phyloP scores from a whole-genome alignment of 2,797 vertebrate genomes.

The Taeniopygia guttata region DNA sequence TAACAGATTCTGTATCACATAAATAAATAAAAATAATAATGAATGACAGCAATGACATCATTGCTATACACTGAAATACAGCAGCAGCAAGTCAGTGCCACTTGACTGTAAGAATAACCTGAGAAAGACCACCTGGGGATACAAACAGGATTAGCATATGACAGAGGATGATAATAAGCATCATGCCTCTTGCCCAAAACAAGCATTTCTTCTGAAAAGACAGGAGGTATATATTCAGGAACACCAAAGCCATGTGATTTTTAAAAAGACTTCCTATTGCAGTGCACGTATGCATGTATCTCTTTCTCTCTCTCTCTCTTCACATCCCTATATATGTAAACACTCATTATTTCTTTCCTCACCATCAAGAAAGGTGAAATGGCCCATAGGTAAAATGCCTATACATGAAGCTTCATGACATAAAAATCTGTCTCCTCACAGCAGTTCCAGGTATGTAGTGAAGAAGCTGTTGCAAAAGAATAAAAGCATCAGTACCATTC shows the following conservation, averaged over 20 bases:
- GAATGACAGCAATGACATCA: not conserved
- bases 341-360: not conserved
- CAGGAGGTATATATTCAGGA: not conserved
- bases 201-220: not conserved
- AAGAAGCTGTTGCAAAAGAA: not conserved
- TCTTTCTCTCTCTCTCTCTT: not conserved
- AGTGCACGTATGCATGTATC: not conserved
- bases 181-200: not conserved
- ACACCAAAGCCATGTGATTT: not conserved
- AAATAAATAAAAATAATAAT: not conserved
- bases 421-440: not conserved
- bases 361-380: not conserved
- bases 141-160: not conserved
- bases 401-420: not conserved
- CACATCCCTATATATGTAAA: not conserved
- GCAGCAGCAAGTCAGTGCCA: not conserved
- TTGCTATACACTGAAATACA: not conserved
- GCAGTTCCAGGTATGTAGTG: not conserved
- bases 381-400: not conserved
- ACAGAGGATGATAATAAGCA: not conserved
- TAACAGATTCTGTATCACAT: not conserved
- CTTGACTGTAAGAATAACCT: not conserved
- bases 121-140: not conserved
- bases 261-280: not conserved
- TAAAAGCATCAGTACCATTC: not conserved